Conservation (phyloP, 2,888 invertebrate species). For the Cancer borealis region DNA sequence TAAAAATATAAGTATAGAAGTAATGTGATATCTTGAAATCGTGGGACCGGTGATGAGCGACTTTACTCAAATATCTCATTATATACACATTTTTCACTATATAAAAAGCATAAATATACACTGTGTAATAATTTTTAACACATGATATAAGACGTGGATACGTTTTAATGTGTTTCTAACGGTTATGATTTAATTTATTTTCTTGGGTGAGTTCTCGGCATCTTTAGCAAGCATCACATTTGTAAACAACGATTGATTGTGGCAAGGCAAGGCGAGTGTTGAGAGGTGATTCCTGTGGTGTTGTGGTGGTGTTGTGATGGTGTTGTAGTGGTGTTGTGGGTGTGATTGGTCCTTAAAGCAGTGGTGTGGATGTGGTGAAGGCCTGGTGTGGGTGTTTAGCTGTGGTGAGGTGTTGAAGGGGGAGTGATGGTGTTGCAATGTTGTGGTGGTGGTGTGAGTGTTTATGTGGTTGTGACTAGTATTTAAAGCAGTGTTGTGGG, state of each 20-base stretch:
- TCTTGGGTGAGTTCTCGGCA: slow-evolving; percentile 21
- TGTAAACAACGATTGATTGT: slow-evolving; percentile 70
- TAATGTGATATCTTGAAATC: too few relatives aligned
- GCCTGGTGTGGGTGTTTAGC: background rate
- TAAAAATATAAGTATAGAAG: too few relatives aligned
- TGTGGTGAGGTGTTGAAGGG: background rate
- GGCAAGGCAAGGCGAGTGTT: slow-evolving; percentile 11
- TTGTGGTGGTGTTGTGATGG: background rate
- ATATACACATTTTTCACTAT: background rate
- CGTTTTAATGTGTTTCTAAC: too few relatives aligned
- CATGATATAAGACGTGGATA: too few relatives aligned
- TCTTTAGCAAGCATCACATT: background rate
- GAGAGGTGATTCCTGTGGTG: background rate
- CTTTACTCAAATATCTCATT: background rate
- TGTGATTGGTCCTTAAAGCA: background rate
- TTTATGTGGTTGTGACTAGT: background rate
- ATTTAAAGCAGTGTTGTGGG: background rate
- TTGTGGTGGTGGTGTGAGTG: slow-evolving; percentile 4
- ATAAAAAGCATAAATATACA: background rate
- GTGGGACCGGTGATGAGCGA: too few relatives aligned
- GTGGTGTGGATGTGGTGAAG: slow-evolving; percentile 24
- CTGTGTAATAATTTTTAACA: too few relatives aligned
- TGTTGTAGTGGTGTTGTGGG: background rate
- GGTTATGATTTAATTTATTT: background rate
- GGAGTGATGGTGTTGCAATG: background rate